Conservation (phyloP, 2,888 invertebrate species). For the Thera obeliscata region DNA sequence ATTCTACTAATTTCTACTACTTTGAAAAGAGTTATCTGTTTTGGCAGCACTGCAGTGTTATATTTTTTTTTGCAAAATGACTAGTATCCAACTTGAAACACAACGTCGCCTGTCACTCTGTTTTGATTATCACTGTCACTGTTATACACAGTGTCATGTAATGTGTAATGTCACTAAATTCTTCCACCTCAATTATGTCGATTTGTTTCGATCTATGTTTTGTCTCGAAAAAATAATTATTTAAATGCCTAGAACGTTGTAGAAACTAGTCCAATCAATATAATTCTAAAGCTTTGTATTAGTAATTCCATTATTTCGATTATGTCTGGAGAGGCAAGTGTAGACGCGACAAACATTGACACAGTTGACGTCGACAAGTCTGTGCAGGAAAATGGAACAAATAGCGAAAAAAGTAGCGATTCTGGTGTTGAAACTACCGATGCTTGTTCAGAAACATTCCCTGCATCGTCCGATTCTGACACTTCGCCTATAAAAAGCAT, state of each 20-base stretch:
- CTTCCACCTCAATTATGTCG: no score
- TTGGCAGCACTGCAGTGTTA: no score
- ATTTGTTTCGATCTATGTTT: conserved; percentile 8
- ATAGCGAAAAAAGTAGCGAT: conserved; percentile 57
- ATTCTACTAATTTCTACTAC: no score
- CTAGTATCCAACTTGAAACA: no score
- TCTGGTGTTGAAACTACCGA: conserved; percentile 62
- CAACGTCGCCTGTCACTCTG: no score
- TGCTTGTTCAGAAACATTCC: conserved; percentile 50
- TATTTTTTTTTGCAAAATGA: no score
- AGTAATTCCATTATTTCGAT: conserved; percentile 44
- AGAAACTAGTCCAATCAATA: conserved; percentile 40
- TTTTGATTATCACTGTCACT: no score
- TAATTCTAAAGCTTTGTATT: conserved; percentile 39
- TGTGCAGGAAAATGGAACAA: conserved; percentile 59
- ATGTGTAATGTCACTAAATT: no score
- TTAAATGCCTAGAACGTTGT: conserved; percentile 52
- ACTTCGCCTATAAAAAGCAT: conserved; percentile 50
- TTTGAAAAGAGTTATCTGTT: no score
- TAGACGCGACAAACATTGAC: conserved; percentile 57
- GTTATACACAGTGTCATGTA: no score
- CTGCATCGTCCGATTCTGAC: conserved; percentile 53
- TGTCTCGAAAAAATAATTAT: conserved; percentile 50
- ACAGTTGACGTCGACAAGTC: conserved; percentile 63
- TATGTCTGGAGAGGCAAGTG: conserved; percentile 62